A percentile compares a stretch with the other conserved stretches of the same genome.
These are phyloP conservation scores for Malthinus seriepunctatus DNA, from an alignment of 2,888 invertebrate genomes.

Conservation along the genomic window DNA sequence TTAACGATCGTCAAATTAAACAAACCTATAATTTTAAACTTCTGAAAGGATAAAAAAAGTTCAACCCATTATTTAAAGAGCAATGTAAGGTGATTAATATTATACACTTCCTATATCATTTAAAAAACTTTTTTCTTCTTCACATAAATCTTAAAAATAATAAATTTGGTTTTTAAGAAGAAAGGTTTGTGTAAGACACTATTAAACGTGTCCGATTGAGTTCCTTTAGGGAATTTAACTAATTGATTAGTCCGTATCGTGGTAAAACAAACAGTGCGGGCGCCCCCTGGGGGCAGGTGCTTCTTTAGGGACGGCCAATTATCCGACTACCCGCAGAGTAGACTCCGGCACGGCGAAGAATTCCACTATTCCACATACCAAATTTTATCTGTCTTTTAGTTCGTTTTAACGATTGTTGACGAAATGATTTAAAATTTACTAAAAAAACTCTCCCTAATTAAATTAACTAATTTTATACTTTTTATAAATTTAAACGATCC, in stretches of 20 bases:
- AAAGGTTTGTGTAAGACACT: conserved; percentile 16
- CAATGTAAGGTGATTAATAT: conserved; percentile 1
- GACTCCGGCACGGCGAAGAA: conserved; percentile 46
- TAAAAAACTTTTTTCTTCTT: conserved; percentile 1
- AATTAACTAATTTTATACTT: conserved; percentile 6
- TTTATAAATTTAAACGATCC: conserved; percentile 11
- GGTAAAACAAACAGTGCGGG: conserved; percentile 45
- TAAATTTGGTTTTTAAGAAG: not conserved
- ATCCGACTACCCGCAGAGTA: conserved; percentile 45
- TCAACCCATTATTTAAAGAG: conserved; percentile 7
- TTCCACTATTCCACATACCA: conserved; percentile 28
- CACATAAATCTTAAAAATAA: conserved; percentile 1
- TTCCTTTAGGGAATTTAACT: conserved; percentile 28
- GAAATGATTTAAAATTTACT: conserved; percentile 32
- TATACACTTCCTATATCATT: conserved; percentile 4
- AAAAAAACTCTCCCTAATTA: conserved; percentile 1
- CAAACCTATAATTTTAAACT: conserved; percentile 18
- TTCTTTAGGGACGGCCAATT: conserved; percentile 49
- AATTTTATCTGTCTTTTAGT: conserved; percentile 10
- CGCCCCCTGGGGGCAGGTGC: conserved; percentile 45
- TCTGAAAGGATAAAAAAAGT: conserved; percentile 9
- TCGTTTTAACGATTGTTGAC: conserved; percentile 30
- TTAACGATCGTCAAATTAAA: not conserved
- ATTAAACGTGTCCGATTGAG: conserved; percentile 24
- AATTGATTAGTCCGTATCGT: conserved; percentile 39